A percentile compares a stretch with the other conserved stretches of the same genome.
These are phyloP conservation scores for Drosophila cyrtoloma DNA, from an alignment of 2,888 invertebrate genomes.

Conservation along the genomic window DNA sequence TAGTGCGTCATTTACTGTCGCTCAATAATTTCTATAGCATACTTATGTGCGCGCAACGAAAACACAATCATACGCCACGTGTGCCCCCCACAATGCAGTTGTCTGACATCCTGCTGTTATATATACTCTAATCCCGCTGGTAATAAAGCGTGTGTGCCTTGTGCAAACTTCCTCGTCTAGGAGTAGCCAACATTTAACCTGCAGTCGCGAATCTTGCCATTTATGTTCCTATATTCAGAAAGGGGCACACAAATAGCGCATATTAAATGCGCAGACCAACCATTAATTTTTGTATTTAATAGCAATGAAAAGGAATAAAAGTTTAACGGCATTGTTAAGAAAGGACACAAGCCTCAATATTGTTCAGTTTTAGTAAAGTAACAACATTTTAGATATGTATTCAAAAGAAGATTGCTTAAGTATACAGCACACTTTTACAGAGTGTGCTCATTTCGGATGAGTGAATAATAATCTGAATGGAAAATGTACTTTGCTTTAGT, in stretches of 20 bases:
- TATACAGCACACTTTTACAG: background rate
- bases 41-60: conserved; percentile 42
- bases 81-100: conserved; percentile 21
- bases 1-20: conserved; percentile 39
- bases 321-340: background rate
- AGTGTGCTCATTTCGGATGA: background rate
- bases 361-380: background rate
- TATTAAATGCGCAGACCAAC: background rate
- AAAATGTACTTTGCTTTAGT: background rate
- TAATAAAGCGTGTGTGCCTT: background rate
- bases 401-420: background rate
- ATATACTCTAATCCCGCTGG: background rate
- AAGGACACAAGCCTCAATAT: background rate
- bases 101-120: background rate
- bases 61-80: conserved; percentile 34
- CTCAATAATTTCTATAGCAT: conserved; percentile 59
- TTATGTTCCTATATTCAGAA: background rate
- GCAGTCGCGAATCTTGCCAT: background rate
- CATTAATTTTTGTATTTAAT: background rate
- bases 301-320: background rate
- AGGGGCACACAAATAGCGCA: background rate
- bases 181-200: background rate
- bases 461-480: background rate
- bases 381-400: background rate
- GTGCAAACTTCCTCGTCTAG: background rate